Percentiles rank a stretch among this genome's conserved stretches.
Evolutionary conservation across 2,888 invertebrate genomes (phyloP).

Genomic region (Luperina testacea): DNA sequence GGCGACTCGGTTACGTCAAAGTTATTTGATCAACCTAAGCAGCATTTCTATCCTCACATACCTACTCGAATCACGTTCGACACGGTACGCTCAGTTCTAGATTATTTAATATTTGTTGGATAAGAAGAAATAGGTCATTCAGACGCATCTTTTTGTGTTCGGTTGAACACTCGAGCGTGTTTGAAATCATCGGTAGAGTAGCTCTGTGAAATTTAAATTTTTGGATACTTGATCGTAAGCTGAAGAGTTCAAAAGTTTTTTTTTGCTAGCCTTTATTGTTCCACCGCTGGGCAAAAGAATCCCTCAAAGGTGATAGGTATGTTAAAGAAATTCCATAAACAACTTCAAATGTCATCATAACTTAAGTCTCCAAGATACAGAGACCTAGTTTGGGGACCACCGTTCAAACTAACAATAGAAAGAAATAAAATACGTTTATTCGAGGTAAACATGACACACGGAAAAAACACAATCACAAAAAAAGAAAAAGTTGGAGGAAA

Average conservation of each 20-base stretch:
- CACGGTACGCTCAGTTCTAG: not conserved
- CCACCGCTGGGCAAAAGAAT: not conserved
- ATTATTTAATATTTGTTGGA: conserved; percentile 8
- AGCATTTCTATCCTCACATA: not conserved
- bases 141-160: not conserved
- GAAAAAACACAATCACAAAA: too few species aligned
- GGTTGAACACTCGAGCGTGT: not conserved
- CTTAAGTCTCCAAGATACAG: not conserved
- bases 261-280: not conserved
- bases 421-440: too few species aligned
- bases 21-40: conserved; percentile 5
- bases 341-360: not conserved
- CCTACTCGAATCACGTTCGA: not conserved
- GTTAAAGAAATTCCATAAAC: not conserved
- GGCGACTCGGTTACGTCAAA: not conserved
- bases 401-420: too few species aligned
- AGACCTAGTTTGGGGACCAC: too few species aligned
- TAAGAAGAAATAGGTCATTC: too few species aligned
- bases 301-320: not conserved
- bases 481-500: too few species aligned
- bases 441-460: too few species aligned
- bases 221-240: not conserved
- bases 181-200: not conserved
- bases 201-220: not conserved
- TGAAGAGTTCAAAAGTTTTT: not conserved